Percentiles rank a stretch among this genome's conserved stretches.
Conservation (phyloP, 2,797 vertebrate genomes). For the Eospalax fontanierii region DNA sequence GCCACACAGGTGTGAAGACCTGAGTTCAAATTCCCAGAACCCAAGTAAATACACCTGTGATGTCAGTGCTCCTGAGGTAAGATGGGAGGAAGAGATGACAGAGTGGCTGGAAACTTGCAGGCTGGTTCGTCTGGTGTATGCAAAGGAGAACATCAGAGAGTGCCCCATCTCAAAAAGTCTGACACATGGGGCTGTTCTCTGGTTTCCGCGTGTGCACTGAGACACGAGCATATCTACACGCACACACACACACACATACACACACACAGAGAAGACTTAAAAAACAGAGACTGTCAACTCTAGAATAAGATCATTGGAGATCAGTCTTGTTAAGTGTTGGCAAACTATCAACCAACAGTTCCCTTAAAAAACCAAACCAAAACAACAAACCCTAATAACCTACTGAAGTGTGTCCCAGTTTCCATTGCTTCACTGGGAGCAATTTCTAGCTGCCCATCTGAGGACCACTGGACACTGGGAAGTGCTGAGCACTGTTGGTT, state of each 20-base stretch:
- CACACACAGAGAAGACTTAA: too few relatives aligned
- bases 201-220: not conserved
- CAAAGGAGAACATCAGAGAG: not conserved
- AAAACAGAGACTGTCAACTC: not conserved
- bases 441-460: not conserved
- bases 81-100: not conserved
- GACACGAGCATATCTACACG: too few relatives aligned
- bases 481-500: not conserved
- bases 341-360: not conserved
- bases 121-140: not conserved
- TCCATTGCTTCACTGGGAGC: not conserved
- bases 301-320: not conserved
- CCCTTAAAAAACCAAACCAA: not conserved
- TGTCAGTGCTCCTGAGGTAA: not conserved
- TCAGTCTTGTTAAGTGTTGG: not conserved
- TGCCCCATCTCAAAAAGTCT: not conserved
- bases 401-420: not conserved
- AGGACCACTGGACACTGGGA: not conserved
- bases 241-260: too few relatives aligned
- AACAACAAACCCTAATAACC: too few relatives aligned
- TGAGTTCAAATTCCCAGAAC: not conserved
- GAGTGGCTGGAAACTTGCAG: too few relatives aligned
- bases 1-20: not conserved
- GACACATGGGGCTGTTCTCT: too few relatives aligned
- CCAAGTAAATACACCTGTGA: not conserved